These are phyloP conservation scores for Graphium colonna DNA, from an alignment of 2,888 invertebrate genomes.

Conservation along the genomic window DNA sequence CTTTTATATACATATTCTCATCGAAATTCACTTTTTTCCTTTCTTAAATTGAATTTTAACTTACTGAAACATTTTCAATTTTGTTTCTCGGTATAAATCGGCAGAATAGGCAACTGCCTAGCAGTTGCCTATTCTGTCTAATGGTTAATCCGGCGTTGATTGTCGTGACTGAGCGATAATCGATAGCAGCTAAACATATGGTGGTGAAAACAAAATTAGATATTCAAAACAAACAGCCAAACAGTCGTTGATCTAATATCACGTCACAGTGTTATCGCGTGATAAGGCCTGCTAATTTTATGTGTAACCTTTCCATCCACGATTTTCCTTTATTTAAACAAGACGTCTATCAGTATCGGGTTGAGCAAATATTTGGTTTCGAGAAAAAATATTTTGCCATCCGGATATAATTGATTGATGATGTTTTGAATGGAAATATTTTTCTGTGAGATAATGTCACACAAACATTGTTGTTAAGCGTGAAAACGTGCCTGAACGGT, in stretches of 20 bases:
- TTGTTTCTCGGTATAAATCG: too few relatives aligned
- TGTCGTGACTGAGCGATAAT: slow-evolving; percentile 3
- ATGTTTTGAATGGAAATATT: background rate
- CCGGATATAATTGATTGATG: background rate
- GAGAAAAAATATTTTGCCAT: background rate
- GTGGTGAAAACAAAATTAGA: slow-evolving; percentile 40
- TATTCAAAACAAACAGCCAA: slow-evolving; percentile 26
- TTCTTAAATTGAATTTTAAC: too few relatives aligned
- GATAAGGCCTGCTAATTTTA: slow-evolving; percentile 22
- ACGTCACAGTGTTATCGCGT: slow-evolving; percentile 11
- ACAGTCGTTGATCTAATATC: slow-evolving; percentile 10
- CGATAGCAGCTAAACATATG: slow-evolving; percentile 38
- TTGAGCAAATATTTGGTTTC: background rate
- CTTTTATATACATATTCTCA: too few relatives aligned
- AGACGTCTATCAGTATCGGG: background rate
- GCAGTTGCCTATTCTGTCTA: too few relatives aligned
- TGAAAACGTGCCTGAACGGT: background rate
- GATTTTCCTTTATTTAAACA: slow-evolving; percentile 9
- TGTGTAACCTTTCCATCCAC: slow-evolving; percentile 17
- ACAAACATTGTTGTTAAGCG: background rate
- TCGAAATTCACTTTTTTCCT: too few relatives aligned
- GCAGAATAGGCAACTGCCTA: too few relatives aligned
- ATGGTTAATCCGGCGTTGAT: too few relatives aligned
- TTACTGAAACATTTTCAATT: too few relatives aligned
- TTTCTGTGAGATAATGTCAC: background rate